phyloP scores from a whole-genome alignment of 2,888 invertebrate species.

The Heliconius sara region DNA sequence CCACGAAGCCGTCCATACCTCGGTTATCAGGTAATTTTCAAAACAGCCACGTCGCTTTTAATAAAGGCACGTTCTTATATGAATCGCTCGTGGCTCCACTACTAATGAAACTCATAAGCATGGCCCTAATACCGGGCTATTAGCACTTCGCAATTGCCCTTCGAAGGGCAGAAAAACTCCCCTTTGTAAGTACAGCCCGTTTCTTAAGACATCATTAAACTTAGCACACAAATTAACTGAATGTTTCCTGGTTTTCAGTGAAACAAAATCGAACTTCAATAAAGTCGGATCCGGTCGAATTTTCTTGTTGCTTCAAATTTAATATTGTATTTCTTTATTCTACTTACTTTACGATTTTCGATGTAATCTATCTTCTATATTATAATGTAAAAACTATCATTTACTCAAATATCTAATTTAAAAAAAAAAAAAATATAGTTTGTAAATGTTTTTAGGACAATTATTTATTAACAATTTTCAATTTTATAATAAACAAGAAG shows the following conservation, averaged over 20 bases:
- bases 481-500: not conserved
- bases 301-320: conserved; percentile 7
- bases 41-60: conserved; percentile 77
- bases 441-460: not conserved
- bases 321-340: conserved; percentile 32
- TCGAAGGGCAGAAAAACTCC: conserved; percentile 70
- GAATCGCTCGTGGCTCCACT: conserved; percentile 76
- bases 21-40: conserved; percentile 66
- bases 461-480: too few species aligned
- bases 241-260: conserved; percentile 39
- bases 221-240: conserved; percentile 69
- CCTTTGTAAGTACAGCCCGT: conserved; percentile 56
- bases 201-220: conserved; percentile 70
- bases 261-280: conserved; percentile 37
- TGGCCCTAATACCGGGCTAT: conserved; percentile 74
- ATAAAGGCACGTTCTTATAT: conserved; percentile 78
- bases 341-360: conserved; percentile 22
- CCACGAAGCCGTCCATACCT: conserved; percentile 39
- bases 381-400: not conserved
- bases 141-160: conserved; percentile 76
- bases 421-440: conserved; percentile 54
- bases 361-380: conserved; percentile 26
- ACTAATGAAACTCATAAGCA: conserved; percentile 81
- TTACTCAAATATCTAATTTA: conserved; percentile 35
- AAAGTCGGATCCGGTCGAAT: conserved; percentile 16